Conservation (phyloP, 1,140 invertebrate species). For the Trypoxylus dichotomus region DNA sequence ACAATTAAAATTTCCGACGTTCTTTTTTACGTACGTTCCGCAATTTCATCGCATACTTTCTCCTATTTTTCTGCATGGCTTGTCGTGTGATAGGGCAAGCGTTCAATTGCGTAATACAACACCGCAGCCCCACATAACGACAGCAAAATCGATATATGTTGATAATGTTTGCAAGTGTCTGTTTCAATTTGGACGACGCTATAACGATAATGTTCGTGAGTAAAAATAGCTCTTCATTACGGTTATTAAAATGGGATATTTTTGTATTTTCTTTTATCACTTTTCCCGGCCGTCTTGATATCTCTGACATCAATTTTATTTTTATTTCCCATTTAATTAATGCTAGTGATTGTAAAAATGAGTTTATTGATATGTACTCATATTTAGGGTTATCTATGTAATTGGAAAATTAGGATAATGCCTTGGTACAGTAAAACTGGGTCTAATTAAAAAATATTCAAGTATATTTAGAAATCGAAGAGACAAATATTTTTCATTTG, state of each 20-base stretch:
- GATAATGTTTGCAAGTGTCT: slow-evolving; percentile 28
- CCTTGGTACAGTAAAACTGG: too few species aligned
- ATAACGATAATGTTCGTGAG: slow-evolving; percentile 14
- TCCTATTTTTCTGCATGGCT: not conserved
- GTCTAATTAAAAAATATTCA: too few species aligned
- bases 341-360: too few species aligned
- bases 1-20: too few species aligned
- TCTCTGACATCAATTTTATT: too few species aligned
- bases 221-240: slow-evolving; percentile 24
- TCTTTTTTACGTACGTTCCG: too few species aligned
- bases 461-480: too few species aligned
- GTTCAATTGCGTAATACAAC: slow-evolving; percentile 7
- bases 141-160: slow-evolving; percentile 27
- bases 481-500: too few species aligned
- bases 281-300: not conserved
- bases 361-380: too few species aligned
- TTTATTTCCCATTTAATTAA: too few species aligned
- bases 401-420: too few species aligned
- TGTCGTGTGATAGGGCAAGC: not conserved
- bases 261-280: not conserved
- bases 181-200: slow-evolving; percentile 25
- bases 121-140: not conserved
- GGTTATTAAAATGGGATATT: slow-evolving; percentile 17
- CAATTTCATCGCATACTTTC: not conserved
- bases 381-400: too few species aligned